Conservation (phyloP, 30 jellyfish, hydroid and myxozoan species). For the Cassiopea andromeda region DNA sequence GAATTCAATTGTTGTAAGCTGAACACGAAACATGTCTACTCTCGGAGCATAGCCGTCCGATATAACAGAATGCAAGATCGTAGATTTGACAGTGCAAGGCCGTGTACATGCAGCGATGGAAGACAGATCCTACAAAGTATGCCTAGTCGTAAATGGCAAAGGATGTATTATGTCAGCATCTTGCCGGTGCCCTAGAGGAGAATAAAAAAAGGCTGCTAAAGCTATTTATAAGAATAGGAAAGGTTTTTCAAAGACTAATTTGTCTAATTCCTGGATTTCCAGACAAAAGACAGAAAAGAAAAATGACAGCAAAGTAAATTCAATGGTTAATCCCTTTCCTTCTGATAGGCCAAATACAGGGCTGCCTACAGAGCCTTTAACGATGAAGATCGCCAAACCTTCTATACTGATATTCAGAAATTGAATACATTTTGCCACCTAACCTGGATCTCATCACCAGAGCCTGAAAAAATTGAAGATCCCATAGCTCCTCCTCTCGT, state of each 20-base stretch:
- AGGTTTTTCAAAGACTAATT: neutral
- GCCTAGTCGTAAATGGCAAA: neutral
- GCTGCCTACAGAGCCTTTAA: neutral
- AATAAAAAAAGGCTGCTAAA: neutral
- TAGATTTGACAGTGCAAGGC: neutral
- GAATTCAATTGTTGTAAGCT: too few species aligned
- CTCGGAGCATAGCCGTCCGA: too few species aligned
- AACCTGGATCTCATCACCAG: constrained; percentile 48
- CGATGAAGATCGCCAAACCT: neutral
- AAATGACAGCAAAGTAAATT: too few species aligned
- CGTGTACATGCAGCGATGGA: neutral
- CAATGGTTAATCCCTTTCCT: neutral
- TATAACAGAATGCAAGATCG: neutral
- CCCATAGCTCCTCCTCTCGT: constrained; percentile 17
- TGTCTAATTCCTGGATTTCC: neutral
- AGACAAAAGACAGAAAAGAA: neutral
- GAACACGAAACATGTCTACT: too few species aligned
- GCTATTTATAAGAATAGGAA: neutral
- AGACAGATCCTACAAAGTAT: neutral
- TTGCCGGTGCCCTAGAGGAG: neutral
- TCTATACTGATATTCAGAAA: neutral
- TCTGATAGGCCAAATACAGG: neutral
- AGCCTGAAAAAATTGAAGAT: constrained; percentile 33
- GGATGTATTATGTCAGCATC: neutral
- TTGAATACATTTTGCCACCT: constrained; percentile 3